These are phyloP conservation scores for Hippocampus zosterae DNA, from an alignment of 2,113 vertebrate species.

Conservation along the genomic window DNA sequence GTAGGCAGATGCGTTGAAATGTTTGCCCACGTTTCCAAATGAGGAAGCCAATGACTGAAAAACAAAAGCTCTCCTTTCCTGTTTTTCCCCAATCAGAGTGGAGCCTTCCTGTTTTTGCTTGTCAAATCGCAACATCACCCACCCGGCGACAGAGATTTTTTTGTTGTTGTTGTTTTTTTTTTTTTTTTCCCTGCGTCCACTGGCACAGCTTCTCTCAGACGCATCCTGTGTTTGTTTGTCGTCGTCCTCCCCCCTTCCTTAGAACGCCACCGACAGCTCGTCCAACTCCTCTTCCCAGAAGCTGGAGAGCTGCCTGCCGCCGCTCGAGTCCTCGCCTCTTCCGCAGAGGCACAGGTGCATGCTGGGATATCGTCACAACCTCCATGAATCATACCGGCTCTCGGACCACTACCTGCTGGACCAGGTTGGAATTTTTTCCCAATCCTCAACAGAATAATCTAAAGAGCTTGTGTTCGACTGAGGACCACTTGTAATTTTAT, in stretches of 20 bases:
- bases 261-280: constrained; percentile 78
- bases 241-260: constrained; percentile 30
- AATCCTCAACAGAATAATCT: background rate
- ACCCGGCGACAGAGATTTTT: background rate
- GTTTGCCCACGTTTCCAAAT: constrained; percentile 21
- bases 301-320: constrained; percentile 73
- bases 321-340: constrained; percentile 83
- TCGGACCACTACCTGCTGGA: constrained; percentile 88
- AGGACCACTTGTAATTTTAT: background rate
- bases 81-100: constrained; percentile 55
- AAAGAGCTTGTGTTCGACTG: background rate
- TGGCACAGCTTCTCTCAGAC: constrained; percentile 30
- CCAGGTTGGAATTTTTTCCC: constrained; percentile 74
- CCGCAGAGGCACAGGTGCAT: constrained; percentile 83
- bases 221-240: constrained; percentile 70
- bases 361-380: constrained; percentile 81
- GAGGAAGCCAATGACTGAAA: constrained; percentile 22
- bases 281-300: constrained; percentile 78
- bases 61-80: constrained; percentile 46
- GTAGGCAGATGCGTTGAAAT: constrained; percentile 17
- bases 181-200: constrained; percentile 39
- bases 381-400: constrained; percentile 80
- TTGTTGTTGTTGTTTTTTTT: background rate
- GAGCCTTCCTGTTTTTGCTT: constrained; percentile 67
- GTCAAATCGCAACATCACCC: constrained; percentile 44